phyloP scores from a whole-genome alignment of 2,888 invertebrate species.

The Neoascia interrupta region DNA sequence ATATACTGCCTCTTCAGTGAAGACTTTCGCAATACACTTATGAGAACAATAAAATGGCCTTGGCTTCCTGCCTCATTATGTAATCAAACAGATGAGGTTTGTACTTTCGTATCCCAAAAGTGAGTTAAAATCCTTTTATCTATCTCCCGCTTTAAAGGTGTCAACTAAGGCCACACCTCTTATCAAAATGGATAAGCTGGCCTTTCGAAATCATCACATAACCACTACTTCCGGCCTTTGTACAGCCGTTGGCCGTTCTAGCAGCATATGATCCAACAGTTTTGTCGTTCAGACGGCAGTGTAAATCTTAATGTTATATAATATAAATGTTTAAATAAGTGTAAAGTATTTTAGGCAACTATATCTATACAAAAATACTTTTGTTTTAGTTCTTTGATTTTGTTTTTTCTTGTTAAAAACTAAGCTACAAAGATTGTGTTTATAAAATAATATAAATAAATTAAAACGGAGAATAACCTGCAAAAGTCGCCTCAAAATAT shows the following conservation, averaged over 20 bases:
- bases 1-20: conserved; percentile 89
- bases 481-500: conserved; percentile 36
- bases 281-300: conserved; percentile 66
- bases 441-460: conserved; percentile 5
- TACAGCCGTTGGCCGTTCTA: conserved; percentile 77
- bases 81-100: conserved; percentile 77
- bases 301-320: conserved; percentile 45
- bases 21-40: conserved; percentile 86
- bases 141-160: conserved; percentile 66
- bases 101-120: no score
- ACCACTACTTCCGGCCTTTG: conserved; percentile 78
- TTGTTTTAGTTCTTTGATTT: no score
- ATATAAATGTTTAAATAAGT: no score
- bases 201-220: conserved; percentile 76
- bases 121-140: not conserved
- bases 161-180: conserved; percentile 74
- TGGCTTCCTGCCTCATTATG: conserved; percentile 78
- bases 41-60: conserved; percentile 83
- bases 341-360: no score
- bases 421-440: not conserved
- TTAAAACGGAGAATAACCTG: not conserved
- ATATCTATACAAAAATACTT: no score
- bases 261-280: conserved; percentile 76
- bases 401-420: no score
- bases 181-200: conserved; percentile 73